Conservation (phyloP, 30 jellyfish, hydroid and myxozoan species). For the Sanderia malayensis region DNA sequence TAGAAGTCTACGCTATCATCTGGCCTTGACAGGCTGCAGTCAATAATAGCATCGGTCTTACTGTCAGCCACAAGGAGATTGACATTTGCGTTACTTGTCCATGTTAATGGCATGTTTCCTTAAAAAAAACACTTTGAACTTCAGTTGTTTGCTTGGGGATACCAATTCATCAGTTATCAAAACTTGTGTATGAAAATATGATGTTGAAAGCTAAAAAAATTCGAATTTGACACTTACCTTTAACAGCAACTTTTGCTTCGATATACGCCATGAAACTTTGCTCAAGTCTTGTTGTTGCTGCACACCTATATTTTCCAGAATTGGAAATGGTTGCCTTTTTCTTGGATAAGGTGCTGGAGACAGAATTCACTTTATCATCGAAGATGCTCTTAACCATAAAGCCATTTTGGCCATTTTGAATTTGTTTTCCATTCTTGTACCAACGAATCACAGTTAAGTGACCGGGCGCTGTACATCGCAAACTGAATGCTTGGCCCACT, state of each 20-base stretch:
- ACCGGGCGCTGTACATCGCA: neutral
- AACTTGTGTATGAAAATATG: neutral
- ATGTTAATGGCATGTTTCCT: neutral
- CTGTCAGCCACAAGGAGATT: neutral
- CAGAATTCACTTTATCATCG: neutral
- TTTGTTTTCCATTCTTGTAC: neutral
- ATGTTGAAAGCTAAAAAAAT: neutral
- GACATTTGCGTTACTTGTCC: neutral
- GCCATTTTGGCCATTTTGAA: neutral
- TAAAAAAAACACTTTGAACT: too few species aligned
- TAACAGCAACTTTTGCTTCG: slow-evolving; percentile 14
- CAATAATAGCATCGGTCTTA: neutral
- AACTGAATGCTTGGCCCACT: neutral
- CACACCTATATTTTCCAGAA: slow-evolving; percentile 23
- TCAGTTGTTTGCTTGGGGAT: neutral
- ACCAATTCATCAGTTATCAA: neutral
- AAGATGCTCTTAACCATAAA: too few species aligned
- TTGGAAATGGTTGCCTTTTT: neutral
- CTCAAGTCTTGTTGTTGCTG: slow-evolving; percentile 10
- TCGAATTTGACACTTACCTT: too few species aligned
- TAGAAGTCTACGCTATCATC: neutral
- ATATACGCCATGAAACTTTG: slow-evolving; percentile 13
- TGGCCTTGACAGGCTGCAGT: neutral
- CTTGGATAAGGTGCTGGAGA: neutral
- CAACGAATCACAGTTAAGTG: neutral